Evolutionary conservation across 2,888 invertebrate genomes (phyloP), one percentile per base, ranked within the genome.

Genomic region (Noctua pronuba): DNA sequence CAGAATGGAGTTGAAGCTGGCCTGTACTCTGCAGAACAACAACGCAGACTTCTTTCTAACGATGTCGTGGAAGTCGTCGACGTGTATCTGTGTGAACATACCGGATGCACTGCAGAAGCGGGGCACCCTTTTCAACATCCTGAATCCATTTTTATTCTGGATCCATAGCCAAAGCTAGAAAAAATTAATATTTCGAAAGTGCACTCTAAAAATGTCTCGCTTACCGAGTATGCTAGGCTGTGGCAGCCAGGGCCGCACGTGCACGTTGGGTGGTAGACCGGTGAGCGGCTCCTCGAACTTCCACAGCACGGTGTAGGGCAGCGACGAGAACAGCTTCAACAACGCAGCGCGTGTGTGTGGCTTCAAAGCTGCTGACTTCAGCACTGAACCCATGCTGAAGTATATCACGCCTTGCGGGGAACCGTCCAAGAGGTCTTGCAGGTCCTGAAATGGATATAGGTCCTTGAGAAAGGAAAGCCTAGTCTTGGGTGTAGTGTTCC

Each of bases 191-290:
- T 24, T 8, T 24, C 8, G 2, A 49, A 52, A 24, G 10, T 24
- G 10, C 52, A 10, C 52, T 24, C 49, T 24, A 10, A 52, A 24
- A 52, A 52, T 52, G 10, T 10, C 3, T 24, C 24, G 1, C 49
- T 8, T 83, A 97, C 97, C 95, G 18, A 97, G 90, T 55, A 97
- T 92, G 84, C 97, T 96, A 24, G 95, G 90, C 83, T 97, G 97
- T 0, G 97, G 97, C 88, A 97, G 90, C 97, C 97, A 97, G 1
- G 95, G 88, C 35, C 92, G 90, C 3, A 96, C 89, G 74, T 96
- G 95, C 0, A 97, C 93, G 72, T 97, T 97, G 73, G 92, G 90
- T 0, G 97, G 96, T 28, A 95, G 85, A 6, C 69, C 58, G 2
- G 90, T 87, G 1, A 96, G 72, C 0, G 93, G 83, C 11, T 93